Evolutionary conservation across 2,797 vertebrate species (phyloP), one percentile per base, ranked within the genome.

Genomic region (Onychomys leucogaster): DNA sequence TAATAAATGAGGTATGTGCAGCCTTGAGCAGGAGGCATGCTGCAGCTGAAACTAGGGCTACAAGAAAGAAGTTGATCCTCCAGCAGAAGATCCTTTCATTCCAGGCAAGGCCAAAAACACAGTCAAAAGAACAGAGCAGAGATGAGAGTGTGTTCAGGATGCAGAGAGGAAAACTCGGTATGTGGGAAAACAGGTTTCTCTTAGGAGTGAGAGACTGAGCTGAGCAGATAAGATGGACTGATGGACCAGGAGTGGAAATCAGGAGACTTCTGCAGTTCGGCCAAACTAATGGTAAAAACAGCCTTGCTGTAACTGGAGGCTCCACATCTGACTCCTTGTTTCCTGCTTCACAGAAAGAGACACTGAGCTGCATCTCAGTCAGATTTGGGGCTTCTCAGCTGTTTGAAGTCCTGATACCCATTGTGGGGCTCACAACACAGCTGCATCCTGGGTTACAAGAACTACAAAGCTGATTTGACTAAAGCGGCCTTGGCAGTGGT

Each of bases 241-340:
- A 55, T 55, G 61, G 73, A 89, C 34, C 75, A 80, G 57, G 41
- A 55, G 29, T 32, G 1, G 27, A 84, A 11, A 43, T 63, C 6
- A 6, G 57, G 76, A 46, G 34, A 75, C 12, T 93, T 69, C 11
- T 81, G 27, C 57, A 61, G 77, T 25, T 84, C 52, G 55, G 27
- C 21, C 90, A 91, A 93, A 96, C 10, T 19, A 89, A 32, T 52
- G 1, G 81, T 71, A 71, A 78, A 94, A 92, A 78, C 67, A 92
- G 77, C 85, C n/a, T 89, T 41, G 17, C 21, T 71, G 5, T 16
- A 41, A 32, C 83, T 89, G 25, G 41, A 67, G 43, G 57, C n/a
- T 19, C 25, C 13, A 19, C 34, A 14, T 10, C 71, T 59, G 46
- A 2, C 32, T 29, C 49, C 8, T 88, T 1, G n/a, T 17, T 77